A percentile compares a stretch with the other conserved stretches of the same genome.
These are phyloP conservation scores for Tribolium freemani DNA, from an alignment of 2,888 invertebrate genomes.

Conservation along the genomic window DNA sequence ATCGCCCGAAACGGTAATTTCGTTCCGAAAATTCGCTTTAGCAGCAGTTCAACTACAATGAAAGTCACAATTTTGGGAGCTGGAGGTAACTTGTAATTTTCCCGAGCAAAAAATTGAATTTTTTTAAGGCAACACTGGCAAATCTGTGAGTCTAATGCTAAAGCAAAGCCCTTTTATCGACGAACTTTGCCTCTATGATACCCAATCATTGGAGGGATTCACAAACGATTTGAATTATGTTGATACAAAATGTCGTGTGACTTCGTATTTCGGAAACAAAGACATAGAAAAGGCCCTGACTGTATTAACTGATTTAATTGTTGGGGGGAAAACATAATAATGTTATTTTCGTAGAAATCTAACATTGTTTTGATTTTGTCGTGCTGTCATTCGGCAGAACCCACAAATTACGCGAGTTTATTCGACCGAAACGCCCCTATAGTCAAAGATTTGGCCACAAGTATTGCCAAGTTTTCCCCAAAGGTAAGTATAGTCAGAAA, in stretches of 20 bases:
- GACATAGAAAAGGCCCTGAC: slow-evolving; percentile 59
- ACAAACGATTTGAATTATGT: slow-evolving; percentile 68
- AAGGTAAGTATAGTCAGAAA: slow-evolving; percentile 49
- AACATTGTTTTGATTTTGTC: slow-evolving; percentile 62
- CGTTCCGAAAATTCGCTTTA: too few relatives aligned
- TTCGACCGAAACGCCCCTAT: slow-evolving; percentile 60
- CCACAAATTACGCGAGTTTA: slow-evolving; percentile 7
- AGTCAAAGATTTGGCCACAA: slow-evolving; percentile 56
- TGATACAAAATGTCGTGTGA: slow-evolving; percentile 68
- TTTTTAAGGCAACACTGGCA: slow-evolving; percentile 68
- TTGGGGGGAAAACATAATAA: background rate
- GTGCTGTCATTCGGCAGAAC: slow-evolving; percentile 49
- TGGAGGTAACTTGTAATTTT: slow-evolving; percentile 49
- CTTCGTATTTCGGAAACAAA: slow-evolving; percentile 56
- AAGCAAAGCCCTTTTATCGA: slow-evolving; percentile 73
- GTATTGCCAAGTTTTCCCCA: slow-evolving; percentile 57
- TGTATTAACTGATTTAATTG: slow-evolving; percentile 43
- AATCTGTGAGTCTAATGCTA: slow-evolving; percentile 72
- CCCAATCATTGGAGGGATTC: slow-evolving; percentile 62
- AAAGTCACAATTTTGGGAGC: slow-evolving; percentile 58
- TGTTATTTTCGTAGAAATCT: slow-evolving; percentile 52
- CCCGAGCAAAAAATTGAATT: background rate
- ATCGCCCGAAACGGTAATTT: too few relatives aligned
- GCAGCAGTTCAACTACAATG: slow-evolving; percentile 43
- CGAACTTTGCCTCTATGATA: slow-evolving; percentile 74